phyloP scores from a whole-genome alignment of 2,113 vertebrate genomes.

The Microtus richardsoni region DNA sequence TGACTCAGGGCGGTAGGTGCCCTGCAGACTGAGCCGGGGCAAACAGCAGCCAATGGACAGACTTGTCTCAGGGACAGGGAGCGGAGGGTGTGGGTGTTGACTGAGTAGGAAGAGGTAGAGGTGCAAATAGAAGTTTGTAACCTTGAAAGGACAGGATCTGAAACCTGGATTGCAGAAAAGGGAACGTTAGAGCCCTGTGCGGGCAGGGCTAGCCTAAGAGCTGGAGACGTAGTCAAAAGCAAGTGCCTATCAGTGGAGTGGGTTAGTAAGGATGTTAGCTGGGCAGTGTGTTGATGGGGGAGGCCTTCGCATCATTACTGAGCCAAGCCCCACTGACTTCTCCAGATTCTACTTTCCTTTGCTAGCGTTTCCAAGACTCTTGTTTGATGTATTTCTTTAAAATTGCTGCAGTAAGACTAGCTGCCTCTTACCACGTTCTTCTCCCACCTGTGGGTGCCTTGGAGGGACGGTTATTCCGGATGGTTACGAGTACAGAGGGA shows the following conservation, averaged over 20 bases:
- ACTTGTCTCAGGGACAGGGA: background rate
- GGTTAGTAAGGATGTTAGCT: too few relatives aligned
- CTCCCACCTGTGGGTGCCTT: background rate
- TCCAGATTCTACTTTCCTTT: background rate
- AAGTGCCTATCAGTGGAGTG: background rate
- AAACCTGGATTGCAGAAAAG: background rate
- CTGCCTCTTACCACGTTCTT: background rate
- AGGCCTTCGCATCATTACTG: fast-evolving
- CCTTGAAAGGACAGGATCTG: background rate
- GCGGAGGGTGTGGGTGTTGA: background rate
- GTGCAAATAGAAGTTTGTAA: background rate
- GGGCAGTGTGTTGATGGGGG: background rate
- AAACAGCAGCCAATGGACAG: too few relatives aligned
- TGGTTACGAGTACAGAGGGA: background rate
- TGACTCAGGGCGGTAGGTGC: too few relatives aligned
- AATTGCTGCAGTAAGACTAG: background rate
- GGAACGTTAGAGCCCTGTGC: fast-evolving
- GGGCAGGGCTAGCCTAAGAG: too few relatives aligned
- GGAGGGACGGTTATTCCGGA: background rate
- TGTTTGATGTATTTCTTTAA: background rate
- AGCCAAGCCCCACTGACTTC: background rate
- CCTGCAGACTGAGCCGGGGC: background rate
- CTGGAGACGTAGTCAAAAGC: background rate
- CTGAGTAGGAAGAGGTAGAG: too few relatives aligned
- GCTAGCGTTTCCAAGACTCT: background rate